phyloP scores from a whole-genome alignment of 2,113 vertebrate species.

The Triplophysa tibetana region DNA sequence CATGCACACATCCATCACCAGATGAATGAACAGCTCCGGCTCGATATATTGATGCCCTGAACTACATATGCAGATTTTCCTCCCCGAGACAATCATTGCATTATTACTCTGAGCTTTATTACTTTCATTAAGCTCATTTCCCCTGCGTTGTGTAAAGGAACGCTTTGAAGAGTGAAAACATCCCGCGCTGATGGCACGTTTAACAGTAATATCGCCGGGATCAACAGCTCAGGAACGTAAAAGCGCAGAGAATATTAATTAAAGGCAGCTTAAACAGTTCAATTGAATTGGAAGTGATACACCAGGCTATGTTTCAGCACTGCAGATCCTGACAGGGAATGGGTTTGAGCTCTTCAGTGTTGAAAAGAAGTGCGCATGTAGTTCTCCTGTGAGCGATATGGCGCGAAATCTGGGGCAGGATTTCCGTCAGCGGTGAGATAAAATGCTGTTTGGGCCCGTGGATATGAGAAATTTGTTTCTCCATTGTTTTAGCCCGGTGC shows the following conservation, averaged over 20 bases:
- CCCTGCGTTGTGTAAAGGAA: neutral
- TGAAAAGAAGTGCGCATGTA: conserved; percentile 43
- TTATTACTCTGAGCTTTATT: conserved; percentile 40
- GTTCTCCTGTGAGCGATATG: conserved; percentile 46
- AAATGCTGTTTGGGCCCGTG: conserved; percentile 46
- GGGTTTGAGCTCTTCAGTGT: neutral
- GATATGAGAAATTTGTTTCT: conserved; percentile 45
- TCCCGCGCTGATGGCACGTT: neutral
- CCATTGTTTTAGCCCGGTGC: conserved; percentile 41
- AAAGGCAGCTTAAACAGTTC: neutral
- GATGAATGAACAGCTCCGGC: conserved; percentile 26
- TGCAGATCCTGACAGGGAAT: conserved; percentile 7
- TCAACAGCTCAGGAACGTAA: neutral
- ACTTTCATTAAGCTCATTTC: conserved; percentile 43
- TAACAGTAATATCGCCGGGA: neutral
- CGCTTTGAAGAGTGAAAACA: neutral
- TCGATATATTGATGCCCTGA: conserved; percentile 22
- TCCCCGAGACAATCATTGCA: conserved; percentile 35
- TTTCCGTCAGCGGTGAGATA: conserved; percentile 34
- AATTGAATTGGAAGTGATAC: neutral
- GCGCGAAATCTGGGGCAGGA: conserved; percentile 38
- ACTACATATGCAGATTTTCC: conserved; percentile 35
- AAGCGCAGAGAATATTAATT: neutral
- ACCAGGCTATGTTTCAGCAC: neutral
- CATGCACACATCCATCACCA: neutral